phyloP scores from a whole-genome alignment of 2,888 invertebrate genomes.

The Plebejus argus region DNA sequence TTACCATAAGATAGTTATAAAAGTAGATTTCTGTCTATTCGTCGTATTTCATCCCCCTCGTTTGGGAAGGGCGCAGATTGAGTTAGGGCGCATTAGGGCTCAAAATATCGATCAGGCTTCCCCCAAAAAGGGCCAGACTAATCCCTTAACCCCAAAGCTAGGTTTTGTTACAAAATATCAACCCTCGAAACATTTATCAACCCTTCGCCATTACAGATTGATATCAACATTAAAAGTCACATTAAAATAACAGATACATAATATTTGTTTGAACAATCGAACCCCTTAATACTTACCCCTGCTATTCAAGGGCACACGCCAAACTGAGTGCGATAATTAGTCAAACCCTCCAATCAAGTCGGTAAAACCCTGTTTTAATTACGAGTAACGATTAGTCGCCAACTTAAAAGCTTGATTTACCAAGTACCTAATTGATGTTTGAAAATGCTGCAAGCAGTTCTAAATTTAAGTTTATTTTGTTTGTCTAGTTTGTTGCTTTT shows the following conservation, averaged over 20 bases:
- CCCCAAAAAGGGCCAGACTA: background rate
- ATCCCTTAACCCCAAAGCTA: background rate
- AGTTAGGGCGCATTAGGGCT: slow-evolving; percentile 3
- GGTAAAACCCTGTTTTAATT: background rate
- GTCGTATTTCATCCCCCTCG: background rate
- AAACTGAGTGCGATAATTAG: background rate
- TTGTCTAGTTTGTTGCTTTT: no score
- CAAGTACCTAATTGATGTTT: background rate
- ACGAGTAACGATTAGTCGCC: background rate
- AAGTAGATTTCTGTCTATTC: background rate
- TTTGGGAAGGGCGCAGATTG: background rate
- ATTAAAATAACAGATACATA: background rate
- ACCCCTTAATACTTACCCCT: background rate
- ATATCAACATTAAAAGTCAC: slow-evolving; percentile 11
- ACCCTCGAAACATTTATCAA: background rate
- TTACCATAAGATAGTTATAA: background rate
- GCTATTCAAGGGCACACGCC: background rate
- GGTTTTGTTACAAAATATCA: background rate
- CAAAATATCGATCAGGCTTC: background rate
- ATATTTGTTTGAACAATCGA: slow-evolving; percentile 10
- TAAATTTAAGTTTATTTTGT: no score
- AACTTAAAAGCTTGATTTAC: background rate
- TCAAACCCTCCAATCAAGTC: slow-evolving; percentile 1
- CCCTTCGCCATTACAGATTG: background rate
- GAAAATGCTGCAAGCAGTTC: no score